Percentiles rank a stretch among this genome's conserved stretches.
Evolutionary conservation across 2,888 invertebrate genomes (phyloP).

Genomic region (Digitonthophagus gazella): DNA sequence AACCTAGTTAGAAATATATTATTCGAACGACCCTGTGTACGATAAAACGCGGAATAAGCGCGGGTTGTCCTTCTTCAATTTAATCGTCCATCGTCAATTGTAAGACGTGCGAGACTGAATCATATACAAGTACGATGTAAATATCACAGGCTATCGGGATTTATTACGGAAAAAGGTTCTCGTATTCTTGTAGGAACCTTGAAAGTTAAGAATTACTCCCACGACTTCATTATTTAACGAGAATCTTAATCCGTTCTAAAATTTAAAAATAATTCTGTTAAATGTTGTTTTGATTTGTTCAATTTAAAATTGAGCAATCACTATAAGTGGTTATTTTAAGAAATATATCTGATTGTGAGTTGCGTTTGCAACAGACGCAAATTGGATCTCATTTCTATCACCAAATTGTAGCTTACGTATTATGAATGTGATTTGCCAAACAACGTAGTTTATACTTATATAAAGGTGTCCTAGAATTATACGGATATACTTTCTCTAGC

Average conservation of each 20-base stretch:
- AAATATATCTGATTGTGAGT: not conserved
- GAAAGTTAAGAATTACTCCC: not conserved
- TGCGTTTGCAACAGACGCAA: not conserved
- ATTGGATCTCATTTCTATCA: not conserved
- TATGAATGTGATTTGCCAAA: not conserved
- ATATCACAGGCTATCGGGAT: not conserved
- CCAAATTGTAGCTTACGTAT: not conserved
- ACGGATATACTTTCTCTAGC: no score
- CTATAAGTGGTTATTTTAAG: not conserved
- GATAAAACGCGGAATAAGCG: not conserved
- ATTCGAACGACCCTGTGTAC: not conserved
- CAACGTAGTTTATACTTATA: no score
- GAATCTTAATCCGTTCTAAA: no score
- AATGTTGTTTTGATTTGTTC: not conserved
- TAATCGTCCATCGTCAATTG: not conserved
- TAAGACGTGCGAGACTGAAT: not conserved
- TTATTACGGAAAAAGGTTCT: not conserved
- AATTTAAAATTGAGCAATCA: not conserved
- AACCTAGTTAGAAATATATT: not conserved
- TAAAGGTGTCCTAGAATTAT: no score
- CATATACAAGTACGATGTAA: not conserved
- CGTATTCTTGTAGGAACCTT: not conserved
- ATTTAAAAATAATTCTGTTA: no score
- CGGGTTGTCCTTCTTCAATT: not conserved
- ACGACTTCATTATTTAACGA: no score